Evolutionary conservation across 2,113 vertebrate genomes (phyloP).

Genomic region (Protobothrops flavoviridis): DNA sequence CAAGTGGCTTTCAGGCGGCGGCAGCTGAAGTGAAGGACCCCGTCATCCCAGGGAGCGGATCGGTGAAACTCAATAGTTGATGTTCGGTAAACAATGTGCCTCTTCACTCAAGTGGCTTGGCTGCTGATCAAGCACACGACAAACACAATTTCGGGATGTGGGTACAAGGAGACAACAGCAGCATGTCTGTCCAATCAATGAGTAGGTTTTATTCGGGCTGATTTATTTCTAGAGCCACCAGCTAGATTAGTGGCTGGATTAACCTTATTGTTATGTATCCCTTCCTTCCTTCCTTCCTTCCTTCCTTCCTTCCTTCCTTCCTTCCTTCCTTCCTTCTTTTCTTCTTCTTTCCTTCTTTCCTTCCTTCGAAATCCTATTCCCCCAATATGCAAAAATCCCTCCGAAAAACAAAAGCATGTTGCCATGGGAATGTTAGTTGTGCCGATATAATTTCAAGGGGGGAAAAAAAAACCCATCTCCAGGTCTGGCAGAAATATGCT

Average conservation of each 20-base stretch:
- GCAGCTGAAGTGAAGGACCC: neutral
- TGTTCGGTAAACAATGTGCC: neutral
- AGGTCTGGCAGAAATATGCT: conserved; percentile 67
- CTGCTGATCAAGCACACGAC: neutral
- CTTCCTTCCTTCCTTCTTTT: neutral
- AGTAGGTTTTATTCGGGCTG: neutral
- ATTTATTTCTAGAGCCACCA: neutral
- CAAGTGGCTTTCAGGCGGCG: neutral
- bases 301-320: neutral
- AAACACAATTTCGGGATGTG: neutral
- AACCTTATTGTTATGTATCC: neutral
- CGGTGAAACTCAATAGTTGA: neutral
- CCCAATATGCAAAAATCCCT: conserved; percentile 57
- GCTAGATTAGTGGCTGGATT: neutral
- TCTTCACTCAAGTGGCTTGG: neutral
- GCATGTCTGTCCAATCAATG: neutral
- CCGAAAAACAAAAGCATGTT: conserved; percentile 61
- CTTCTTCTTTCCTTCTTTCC: conserved; percentile 18
- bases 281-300: neutral
- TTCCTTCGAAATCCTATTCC: conserved; percentile 67
- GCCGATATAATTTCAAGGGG: conserved; percentile 72
- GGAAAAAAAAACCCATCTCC: conserved; percentile 45
- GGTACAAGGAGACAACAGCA: neutral
- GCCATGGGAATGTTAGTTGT: conserved; percentile 77
- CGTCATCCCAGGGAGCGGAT: neutral